A percentile compares a stretch with the other conserved stretches of the same genome.
phyloP scores from a whole-genome alignment of 1,140 invertebrate species.

The Tribolium castaneum region DNA sequence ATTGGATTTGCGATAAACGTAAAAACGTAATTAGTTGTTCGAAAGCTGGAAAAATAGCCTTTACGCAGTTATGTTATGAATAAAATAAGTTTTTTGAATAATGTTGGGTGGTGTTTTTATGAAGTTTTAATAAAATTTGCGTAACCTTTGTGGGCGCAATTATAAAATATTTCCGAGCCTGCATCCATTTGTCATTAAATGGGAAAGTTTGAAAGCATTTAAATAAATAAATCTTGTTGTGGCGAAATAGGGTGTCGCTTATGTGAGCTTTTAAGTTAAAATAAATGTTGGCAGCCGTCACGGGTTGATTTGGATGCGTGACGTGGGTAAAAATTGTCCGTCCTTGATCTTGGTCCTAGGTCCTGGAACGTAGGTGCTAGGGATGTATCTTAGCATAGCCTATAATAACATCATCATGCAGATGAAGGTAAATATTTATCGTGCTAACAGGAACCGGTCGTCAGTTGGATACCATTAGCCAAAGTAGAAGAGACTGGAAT shows the following conservation, averaged over 20 bases:
- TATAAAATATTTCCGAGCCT: neutral
- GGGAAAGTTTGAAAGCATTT: neutral
- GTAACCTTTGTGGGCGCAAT: neutral
- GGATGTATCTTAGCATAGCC: neutral
- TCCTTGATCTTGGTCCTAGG: conserved; percentile 2
- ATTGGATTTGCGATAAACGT: neutral
- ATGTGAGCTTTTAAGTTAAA: conserved; percentile 8
- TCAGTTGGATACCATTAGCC: conserved; percentile 34
- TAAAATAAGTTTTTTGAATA: too few relatives aligned
- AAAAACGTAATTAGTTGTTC: neutral
- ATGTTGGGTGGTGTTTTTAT: neutral
- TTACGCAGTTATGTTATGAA: too few relatives aligned
- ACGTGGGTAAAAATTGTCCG: conserved; percentile 3
- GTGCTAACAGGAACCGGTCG: conserved; percentile 29
- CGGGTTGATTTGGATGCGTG: neutral
- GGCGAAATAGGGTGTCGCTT: neutral
- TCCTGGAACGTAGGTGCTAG: neutral
- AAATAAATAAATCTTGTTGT: neutral
- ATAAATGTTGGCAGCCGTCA: conserved; percentile 6
- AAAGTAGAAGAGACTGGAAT: conserved; percentile 21
- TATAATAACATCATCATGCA: conserved; percentile 36
- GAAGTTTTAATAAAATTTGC: neutral
- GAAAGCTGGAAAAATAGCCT: neutral
- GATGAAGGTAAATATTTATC: conserved; percentile 41
- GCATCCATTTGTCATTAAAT: neutral